These are phyloP conservation scores for Lophius americanus DNA, from an alignment of 2,797 vertebrate species.

Conservation along the genomic window DNA sequence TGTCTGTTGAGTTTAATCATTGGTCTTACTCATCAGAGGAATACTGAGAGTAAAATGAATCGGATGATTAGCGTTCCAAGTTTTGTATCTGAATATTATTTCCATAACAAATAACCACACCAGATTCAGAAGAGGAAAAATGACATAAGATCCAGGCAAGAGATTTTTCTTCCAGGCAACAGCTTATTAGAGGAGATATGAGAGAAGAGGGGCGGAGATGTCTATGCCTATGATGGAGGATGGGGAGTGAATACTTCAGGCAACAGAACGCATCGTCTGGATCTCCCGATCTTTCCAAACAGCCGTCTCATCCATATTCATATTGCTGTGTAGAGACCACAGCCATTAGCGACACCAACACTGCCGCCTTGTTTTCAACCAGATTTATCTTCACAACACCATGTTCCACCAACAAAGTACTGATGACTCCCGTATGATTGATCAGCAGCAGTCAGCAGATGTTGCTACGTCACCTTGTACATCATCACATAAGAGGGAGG, in stretches of 20 bases:
- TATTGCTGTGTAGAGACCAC: conserved; percentile 26
- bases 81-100: no score
- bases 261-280: no score
- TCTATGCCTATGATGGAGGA: conserved; percentile 13
- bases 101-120: no score
- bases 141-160: background rate
- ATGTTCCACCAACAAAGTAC: conserved; percentile 9
- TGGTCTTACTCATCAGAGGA: no score
- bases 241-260: background rate
- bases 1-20: no score
- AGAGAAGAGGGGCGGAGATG: background rate
- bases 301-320: conserved; percentile 38
- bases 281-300: no score
- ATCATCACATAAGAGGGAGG: conserved; percentile 49
- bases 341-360: conserved; percentile 48
- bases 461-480: conserved; percentile 61
- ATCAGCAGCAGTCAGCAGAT: conserved; percentile 56
- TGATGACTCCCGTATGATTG: conserved; percentile 42
- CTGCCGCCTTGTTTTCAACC: conserved; percentile 28
- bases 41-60: no score
- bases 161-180: conserved; percentile 7
- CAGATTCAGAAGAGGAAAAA: background rate
- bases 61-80: no score
- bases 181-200: conserved; percentile 15
- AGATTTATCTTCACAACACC: conserved; percentile 34